Base-by-base conservation (phyloP, 2,113 vertebrate species). In the Gobius niger region DNA sequence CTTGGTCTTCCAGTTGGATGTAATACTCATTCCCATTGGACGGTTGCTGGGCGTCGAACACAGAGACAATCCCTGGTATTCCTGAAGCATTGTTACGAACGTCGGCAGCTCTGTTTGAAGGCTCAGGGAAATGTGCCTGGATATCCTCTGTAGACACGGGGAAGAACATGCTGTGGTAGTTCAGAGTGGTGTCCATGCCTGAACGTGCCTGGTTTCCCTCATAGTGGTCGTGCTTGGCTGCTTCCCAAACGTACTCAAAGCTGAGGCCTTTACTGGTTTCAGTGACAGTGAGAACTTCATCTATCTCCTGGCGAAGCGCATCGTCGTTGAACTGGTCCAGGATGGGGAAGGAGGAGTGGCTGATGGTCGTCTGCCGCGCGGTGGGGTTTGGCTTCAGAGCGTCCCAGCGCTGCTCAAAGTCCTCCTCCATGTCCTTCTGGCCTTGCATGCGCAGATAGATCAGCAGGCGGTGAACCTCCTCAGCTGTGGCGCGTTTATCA, bases 211-310 rank as follows among this genome's bases (percentile, higher is more conserved):
- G 93, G 63, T 84, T 94, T 44, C 93, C 93, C 1, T 95, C 95
- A 10, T 97, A 98, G 82, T 98, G 96, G 83, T 98, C 96, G 0
- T 96, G 96, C 75, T 97, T 98, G 66, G 96, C 96, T 0, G 95
- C 95, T 85, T 99, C 98, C 98, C 98, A 99, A 40, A 98, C 92
- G 0, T 97, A 99, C 68, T 99, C 98, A 47, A 99, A 99, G 85
- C 95, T 99, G 67, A 99, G 94, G 5, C 98, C 98, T 44, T 94
- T 96, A 88, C 97, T 99, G 0, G 97, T 98, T 88, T 99, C 96
- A 0, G 97, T 99, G 44, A 99, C 95, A 0, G 97, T 99, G 46
- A 99, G 95, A 67, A 99, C 92, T 72, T 99, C 98, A 24, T 99
- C 98, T 77, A 97, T 93, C 82, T 99, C 98, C 1, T 94, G 94